Conservation (phyloP, 2,797 vertebrate genomes). For the Acanthiza pusilla region DNA sequence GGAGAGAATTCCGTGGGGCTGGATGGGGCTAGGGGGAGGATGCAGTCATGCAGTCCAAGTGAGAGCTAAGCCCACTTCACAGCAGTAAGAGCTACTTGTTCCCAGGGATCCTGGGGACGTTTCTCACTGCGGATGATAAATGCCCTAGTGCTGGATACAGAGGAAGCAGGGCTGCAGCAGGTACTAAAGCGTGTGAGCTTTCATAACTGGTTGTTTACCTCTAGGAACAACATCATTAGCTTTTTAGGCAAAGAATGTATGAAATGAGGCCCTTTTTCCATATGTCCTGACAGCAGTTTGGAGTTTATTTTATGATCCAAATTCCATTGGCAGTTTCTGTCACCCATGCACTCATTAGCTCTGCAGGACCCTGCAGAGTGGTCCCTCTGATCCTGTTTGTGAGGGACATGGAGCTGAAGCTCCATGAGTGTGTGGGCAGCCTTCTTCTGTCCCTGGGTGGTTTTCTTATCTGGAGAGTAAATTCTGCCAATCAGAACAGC, state of each 20-base stretch:
- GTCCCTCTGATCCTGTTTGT: fast-evolving
- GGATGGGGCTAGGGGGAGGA: background rate
- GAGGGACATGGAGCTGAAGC: background rate
- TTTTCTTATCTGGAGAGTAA: background rate
- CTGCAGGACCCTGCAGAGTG: background rate
- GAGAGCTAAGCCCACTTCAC: background rate
- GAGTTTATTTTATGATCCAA: background rate
- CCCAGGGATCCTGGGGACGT: background rate
- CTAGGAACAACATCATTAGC: background rate
- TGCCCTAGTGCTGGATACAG: background rate
- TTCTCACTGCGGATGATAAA: background rate
- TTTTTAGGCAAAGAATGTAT: background rate
- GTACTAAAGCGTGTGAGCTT: background rate
- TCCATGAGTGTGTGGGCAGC: fast-evolving
- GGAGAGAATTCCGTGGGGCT: background rate
- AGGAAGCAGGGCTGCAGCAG: background rate
- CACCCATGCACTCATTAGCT: fast-evolving
- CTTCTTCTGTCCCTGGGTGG: fast-evolving
- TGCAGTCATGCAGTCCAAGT: background rate
- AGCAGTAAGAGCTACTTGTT: background rate
- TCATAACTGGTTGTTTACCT: background rate
- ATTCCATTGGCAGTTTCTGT: background rate
- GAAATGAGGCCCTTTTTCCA: background rate
- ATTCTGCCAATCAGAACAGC: background rate
- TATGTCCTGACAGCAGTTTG: background rate